A percentile compares a stretch with the other conserved stretches of the same genome.
Conservation (phyloP, 2,797 vertebrate species). For the Cercopithecus neglectus region DNA sequence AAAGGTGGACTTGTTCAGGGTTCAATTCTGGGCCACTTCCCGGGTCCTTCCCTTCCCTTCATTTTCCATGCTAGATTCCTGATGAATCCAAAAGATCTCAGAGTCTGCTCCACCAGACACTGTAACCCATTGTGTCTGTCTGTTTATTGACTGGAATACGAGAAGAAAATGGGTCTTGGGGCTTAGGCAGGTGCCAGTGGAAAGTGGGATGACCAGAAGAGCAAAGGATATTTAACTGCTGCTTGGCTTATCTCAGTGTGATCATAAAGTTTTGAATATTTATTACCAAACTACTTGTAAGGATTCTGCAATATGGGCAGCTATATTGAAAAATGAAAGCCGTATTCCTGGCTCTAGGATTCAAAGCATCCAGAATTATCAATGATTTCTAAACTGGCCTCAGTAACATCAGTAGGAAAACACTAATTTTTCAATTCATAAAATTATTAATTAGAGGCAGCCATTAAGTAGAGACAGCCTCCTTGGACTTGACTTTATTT, state of each 20-base stretch:
- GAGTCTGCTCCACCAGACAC: not conserved
- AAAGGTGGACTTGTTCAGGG: not conserved
- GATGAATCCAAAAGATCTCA: not conserved
- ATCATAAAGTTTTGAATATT: not conserved
- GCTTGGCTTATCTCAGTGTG: not conserved
- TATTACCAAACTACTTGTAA: conserved; percentile 14
- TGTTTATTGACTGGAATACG: not conserved
- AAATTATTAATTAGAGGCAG: conserved; percentile 34
- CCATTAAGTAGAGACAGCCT: conserved; percentile 30
- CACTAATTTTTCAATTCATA: conserved; percentile 44
- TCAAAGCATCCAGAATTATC: conserved; percentile 21
- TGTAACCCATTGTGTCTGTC: not conserved
- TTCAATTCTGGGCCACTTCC: not conserved
- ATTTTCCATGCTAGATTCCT: not conserved
- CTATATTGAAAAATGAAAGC: conserved; percentile 25
- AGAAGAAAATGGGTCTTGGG: not conserved
- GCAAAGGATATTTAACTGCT: not conserved
- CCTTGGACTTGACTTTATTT: conserved; percentile 41
- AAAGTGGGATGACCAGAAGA: not conserved
- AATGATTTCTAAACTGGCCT: not conserved
- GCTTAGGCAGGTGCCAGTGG: not conserved
- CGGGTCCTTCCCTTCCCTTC: not conserved
- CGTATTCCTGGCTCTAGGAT: not conserved
- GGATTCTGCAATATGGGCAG: not conserved
- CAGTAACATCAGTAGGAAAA: not conserved